Base-by-base conservation (phyloP, 2,797 vertebrate genomes). In the Cossypha dichroa region DNA sequence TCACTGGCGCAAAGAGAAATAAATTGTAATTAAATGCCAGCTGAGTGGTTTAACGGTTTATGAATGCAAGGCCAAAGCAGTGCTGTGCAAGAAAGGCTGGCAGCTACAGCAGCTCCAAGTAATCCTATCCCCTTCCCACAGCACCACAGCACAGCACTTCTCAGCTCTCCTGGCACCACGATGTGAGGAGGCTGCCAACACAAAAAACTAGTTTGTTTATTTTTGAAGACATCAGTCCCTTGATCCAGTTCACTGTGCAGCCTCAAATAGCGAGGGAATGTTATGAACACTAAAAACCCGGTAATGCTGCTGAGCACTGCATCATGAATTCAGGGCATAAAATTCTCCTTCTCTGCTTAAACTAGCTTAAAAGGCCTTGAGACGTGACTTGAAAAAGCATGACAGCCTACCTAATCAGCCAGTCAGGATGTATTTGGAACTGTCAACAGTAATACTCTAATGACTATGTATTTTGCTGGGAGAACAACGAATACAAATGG, bases 21-120 rank as follows among this genome's bases (percentile, higher is more conserved):
- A 80, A 88, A 88, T 13, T n/a, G n/a, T 29, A 94, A 93, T 91
- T 91, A 94, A 94, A 94, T 26, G 78, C 63, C 86, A 93, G 18
- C 89, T 64, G 45, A 88, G 54, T 45, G 60, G 68, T 82, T 94
- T 87, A 92, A 93, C 5, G 2, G 67, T 95, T 93, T 94, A 86
- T 33, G 34, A 93, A 90, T 46, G 31, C n/a, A 62, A 87, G 92
- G 75, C 38, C 81, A 83, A 94, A 94, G 67, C 7, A 89, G 49
- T 1, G 18, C 49, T 56, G 40, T 41, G 62, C 56, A 89, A 55
- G 83, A 83, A 91, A 36, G 49, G 34, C 6, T 94, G 91, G 95
- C 95, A 90, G 85, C 49, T 38, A 60, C 29, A 85, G 48, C 38
- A 90, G 54, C 34, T 79, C 75, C 18, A 70, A 89, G 89, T 79